phyloP scores from a whole-genome alignment of 1,140 invertebrate species.

The Berghia stephanieae region DNA sequence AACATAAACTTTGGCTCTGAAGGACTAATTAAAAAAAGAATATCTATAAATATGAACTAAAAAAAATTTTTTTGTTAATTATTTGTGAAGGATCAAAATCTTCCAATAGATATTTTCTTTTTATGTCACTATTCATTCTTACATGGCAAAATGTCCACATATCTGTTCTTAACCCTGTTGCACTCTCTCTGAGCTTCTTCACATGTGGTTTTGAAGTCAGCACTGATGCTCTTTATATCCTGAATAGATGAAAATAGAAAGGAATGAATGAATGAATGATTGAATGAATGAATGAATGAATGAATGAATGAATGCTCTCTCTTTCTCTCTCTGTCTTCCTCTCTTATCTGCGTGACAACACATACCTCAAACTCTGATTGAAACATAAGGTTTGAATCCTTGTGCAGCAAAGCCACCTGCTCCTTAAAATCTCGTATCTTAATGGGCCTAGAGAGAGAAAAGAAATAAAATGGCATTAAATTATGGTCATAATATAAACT shows the following conservation, averaged over 20 bases:
- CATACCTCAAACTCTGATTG: slow-evolving; percentile 56
- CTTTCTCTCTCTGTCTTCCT: neutral
- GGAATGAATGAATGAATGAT: neutral
- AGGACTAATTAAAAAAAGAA: neutral
- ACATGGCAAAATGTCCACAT: slow-evolving; percentile 98
- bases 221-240: slow-evolving; percentile 90
- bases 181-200: slow-evolving; percentile 92
- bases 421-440: slow-evolving; percentile 33
- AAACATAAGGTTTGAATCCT: slow-evolving; percentile 53
- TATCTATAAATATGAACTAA: neutral
- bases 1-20: neutral
- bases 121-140: slow-evolving; percentile 41
- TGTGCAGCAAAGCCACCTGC: slow-evolving; percentile 43
- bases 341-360: neutral
- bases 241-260: slow-evolving; percentile 28
- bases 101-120: too few species aligned
- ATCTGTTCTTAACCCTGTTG: slow-evolving; percentile 97
- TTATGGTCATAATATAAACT: neutral
- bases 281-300: neutral
- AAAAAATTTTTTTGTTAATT: neutral
- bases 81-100: neutral
- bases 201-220: slow-evolving; percentile 81
- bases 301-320: neutral
- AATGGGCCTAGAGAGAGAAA: slow-evolving; percentile 32
- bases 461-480: neutral